Evolutionary conservation across 2,113 vertebrate species (phyloP).

Genomic region (Mesoclemmys tuberculata): DNA sequence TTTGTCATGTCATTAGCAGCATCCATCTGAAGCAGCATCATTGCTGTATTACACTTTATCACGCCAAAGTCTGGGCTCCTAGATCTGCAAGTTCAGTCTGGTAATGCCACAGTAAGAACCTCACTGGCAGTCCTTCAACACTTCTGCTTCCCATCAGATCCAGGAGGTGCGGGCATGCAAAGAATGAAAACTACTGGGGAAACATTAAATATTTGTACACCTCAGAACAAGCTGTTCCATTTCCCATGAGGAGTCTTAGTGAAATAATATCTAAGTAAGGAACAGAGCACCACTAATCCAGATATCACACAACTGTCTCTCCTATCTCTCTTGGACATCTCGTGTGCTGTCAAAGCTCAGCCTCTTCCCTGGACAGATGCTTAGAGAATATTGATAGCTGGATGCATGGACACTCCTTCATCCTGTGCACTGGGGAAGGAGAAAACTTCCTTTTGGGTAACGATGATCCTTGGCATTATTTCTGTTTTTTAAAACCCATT

Average conservation of each 20-base stretch:
- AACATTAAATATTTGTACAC: not conserved
- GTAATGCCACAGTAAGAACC: not conserved
- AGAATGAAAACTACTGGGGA: not conserved
- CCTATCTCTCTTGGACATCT: not conserved
- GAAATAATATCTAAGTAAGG: not conserved
- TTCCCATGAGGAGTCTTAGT: not conserved
- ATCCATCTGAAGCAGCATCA: not conserved
- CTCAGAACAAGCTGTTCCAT: not conserved
- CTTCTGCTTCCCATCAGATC: not conserved
- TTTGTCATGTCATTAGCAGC: not conserved
- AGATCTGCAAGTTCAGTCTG: not conserved
- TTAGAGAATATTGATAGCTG: not conserved
- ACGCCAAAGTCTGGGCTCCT: not conserved
- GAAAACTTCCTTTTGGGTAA: not conserved
- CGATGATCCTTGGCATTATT: not conserved
- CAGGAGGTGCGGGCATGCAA: not conserved
- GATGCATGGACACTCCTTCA: not conserved
- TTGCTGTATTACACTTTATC: not conserved
- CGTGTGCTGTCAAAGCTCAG: not conserved
- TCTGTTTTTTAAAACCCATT: slow-evolving; percentile 11
- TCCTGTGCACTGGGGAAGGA: not conserved
- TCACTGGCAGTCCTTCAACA: not conserved
- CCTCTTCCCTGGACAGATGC: not conserved
- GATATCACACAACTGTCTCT: not conserved
- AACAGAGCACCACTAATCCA: not conserved